Base-by-base conservation (phyloP, 2,888 invertebrate genomes). In the Latrodectus elegans region DNA sequence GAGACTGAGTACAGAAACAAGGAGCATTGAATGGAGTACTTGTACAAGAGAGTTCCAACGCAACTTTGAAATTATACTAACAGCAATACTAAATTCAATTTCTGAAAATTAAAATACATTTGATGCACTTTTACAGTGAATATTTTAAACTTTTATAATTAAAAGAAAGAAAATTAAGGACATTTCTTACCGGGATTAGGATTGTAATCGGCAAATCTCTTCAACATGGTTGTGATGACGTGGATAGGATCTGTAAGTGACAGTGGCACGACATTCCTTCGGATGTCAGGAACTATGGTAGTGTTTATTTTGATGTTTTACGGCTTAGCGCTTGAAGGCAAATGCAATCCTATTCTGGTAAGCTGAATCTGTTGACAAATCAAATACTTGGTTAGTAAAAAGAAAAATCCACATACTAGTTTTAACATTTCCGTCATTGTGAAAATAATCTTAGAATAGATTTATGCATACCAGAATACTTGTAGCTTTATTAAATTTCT, bases 251-350 rank as follows among this genome's bases (percentile, higher is more conserved):
- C 90, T 14, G 91, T 89, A 49, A 90, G 90, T 72, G 90, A 89
- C 89, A 90, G 89, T 51, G 90, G 90, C 79, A 90, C 90, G 75
- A 90, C 91, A 85, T 90, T 96, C 72, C 96, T 94, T 76, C 90
- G 89, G 26, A 67, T 87, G 91, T 96, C 95, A 0, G 97, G 96
- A 88, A 97, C 93, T 91, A 96, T 96, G 10, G 97, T 97, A 72
- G 95, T 94, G 92, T 98, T 98, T 72, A 95, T 95, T 90, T 94
- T 95, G 90, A 96, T 95, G 92, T 98, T 94, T 17, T 95, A 95
- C 8, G 95, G 94, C 90, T 96, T 95, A 90, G 94, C 94, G 4
- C 91, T 91, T 51, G 90, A 89, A 49, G 93, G 93, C 80, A 93
- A 93, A 90, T 95, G 91, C 11, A 91, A 89, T 17, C 91, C 89